Conservation (phyloP, 2,888 invertebrate species). For the Dasypogon diadema region DNA sequence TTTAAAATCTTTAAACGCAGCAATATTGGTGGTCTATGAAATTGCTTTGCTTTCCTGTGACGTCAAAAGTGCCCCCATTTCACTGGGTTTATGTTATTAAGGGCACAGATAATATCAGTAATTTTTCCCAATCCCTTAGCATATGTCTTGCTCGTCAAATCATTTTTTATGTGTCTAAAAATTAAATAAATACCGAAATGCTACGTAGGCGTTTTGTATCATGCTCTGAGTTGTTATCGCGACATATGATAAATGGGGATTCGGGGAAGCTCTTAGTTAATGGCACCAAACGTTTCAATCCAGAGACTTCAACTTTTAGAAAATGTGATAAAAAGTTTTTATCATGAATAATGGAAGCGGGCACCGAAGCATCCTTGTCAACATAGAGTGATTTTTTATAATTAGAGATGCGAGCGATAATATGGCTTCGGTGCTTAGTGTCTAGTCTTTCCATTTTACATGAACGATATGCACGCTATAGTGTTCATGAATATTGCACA, state of each 20-base stretch:
- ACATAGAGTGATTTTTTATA: conserved; percentile 12
- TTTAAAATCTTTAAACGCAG: neutral
- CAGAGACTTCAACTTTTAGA: neutral
- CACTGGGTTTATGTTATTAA: conserved; percentile 15
- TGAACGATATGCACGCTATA: conserved; percentile 24
- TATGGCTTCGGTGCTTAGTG: neutral
- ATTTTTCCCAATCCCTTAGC: neutral
- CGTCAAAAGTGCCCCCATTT: conserved; percentile 17
- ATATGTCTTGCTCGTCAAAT: neutral
- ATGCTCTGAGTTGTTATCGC: neutral
- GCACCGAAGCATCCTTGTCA: neutral
- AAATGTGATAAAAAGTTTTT: conserved; percentile 9
- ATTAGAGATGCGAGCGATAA: neutral
- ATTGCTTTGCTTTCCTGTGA: neutral
- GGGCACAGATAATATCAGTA: neutral
- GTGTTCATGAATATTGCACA: conserved; percentile 28
- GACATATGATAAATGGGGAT: conserved; percentile 21
- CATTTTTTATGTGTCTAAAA: neutral
- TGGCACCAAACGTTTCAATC: neutral
- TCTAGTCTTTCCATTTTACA: neutral
- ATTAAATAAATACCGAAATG: neutral
- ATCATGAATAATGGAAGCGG: conserved; percentile 21
- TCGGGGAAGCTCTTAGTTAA: neutral
- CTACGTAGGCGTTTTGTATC: conserved; percentile 2
- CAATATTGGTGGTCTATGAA: neutral